Evolutionary conservation across 2,888 invertebrate species (phyloP), one percentile per base, ranked within the genome.

Genomic region (Caenorhabditis sulstoni): DNA sequence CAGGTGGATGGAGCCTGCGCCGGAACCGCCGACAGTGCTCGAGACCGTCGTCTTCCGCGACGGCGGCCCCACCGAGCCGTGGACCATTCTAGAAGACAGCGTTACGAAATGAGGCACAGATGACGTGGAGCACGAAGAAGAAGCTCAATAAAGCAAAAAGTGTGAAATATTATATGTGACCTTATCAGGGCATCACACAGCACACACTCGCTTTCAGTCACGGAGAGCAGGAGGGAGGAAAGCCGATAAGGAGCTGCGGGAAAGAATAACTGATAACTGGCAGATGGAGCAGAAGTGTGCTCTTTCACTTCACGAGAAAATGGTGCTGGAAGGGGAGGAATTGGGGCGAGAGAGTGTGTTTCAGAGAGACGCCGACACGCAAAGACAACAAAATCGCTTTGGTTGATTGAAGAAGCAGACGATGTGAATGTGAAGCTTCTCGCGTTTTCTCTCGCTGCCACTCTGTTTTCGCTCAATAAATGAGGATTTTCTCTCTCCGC

Each of bases 1-100:
- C 12, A 79, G 65, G 52, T 79, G 79, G 7, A 79, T 39, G 16
- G 74, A 75, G n/a, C 79, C 70, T 29, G 44, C 35, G 22, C 44
- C 47, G 16, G 74, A 75, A 11, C 79, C 70, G 29, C 50, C 41
- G 35, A 41, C 47, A 7, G 55, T 22, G 50, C 61, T 71, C 49
- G 68, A 52, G 23, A 64, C 23, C 29, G 76, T 70, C 39, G 64
- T 64, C 20, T 77, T 77, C 1, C 76, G 76, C 20, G 76, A 70
- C 8, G 76, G 68, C 0, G 75, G 67, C 29, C 75, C 75, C 52
- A 62, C 55, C 35, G 75, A 75, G 67, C 57, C 49, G 74, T 64
- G 73, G 29, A 64, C 64, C 73, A 73, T 73, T 50, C 35, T 65
- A 39, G 23, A 61, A 50, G 20, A 41, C 3, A 29, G 29, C 3